A percentile compares a stretch with the other conserved stretches of the same genome.
Evolutionary conservation across 2,888 invertebrate genomes (phyloP).

Genomic region (Macrosoma leucophasiata): DNA sequence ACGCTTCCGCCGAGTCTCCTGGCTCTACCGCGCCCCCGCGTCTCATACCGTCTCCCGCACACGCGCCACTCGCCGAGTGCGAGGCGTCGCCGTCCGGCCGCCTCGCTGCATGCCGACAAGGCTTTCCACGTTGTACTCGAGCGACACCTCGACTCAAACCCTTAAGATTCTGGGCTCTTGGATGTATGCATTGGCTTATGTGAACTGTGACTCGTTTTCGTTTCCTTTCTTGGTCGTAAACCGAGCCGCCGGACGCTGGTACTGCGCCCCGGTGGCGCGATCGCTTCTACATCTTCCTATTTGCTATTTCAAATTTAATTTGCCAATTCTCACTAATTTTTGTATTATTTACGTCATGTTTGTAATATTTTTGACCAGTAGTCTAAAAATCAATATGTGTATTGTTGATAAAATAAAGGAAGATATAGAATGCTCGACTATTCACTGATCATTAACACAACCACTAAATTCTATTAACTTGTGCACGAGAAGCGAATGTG

Average conservation of each 20-base stretch:
- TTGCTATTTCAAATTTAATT: too few relatives aligned
- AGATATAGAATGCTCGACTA: slow-evolving; percentile 71
- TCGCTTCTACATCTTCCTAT: slow-evolving; percentile 69
- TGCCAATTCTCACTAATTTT: too few relatives aligned
- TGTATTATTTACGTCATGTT: neutral
- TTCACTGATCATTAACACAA: slow-evolving; percentile 66
- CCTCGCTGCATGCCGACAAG: slow-evolving; percentile 70
- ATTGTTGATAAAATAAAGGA: slow-evolving; percentile 33
- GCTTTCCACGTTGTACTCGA: slow-evolving; percentile 72
- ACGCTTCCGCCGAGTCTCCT: too few relatives aligned
- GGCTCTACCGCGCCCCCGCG: slow-evolving; percentile 25
- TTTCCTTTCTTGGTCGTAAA: slow-evolving; percentile 73
- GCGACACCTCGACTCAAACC: slow-evolving; percentile 71
- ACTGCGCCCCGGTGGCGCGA: slow-evolving; percentile 55
- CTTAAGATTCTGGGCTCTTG: slow-evolving; percentile 76
- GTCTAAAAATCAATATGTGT: too few relatives aligned
- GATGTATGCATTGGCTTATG: slow-evolving; percentile 76
- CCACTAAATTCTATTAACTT: slow-evolving; percentile 62
- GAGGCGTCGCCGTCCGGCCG: slow-evolving; percentile 50
- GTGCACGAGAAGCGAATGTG: slow-evolving; percentile 75
- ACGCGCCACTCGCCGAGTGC: slow-evolving; percentile 22
- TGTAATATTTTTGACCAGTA: too few relatives aligned
- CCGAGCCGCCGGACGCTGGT: slow-evolving; percentile 52
- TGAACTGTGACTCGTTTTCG: slow-evolving; percentile 76
- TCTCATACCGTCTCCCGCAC: too few relatives aligned